Evolutionary conservation across 1,140 invertebrate genomes (phyloP).

Genomic region (Apis laboriosa): DNA sequence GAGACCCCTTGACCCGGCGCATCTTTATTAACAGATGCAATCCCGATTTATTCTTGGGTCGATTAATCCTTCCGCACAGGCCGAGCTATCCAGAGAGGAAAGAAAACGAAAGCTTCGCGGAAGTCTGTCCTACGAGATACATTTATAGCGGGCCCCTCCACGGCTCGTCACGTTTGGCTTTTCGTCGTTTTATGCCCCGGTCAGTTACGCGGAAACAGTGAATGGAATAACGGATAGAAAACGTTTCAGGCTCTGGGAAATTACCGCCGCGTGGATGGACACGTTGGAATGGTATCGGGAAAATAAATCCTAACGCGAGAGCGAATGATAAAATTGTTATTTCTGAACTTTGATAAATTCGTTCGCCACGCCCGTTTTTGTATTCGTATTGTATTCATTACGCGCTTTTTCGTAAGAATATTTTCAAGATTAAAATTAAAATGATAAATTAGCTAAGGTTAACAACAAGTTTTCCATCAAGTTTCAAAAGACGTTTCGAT

Average conservation of each 20-base stretch:
- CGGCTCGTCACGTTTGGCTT: constrained; percentile 1
- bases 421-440: neutral
- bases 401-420: no score
- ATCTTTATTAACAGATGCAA: constrained; percentile 41
- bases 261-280: neutral
- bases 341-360: neutral
- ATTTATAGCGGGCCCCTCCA: constrained; percentile 39
- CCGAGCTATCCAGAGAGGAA: constrained; percentile 14
- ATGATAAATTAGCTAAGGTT: no score
- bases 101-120: constrained; percentile 47
- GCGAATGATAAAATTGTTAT: neutral
- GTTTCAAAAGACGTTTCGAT: no score
- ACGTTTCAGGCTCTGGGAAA: neutral
- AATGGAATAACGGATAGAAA: constrained; percentile 40
- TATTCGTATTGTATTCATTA: no score
- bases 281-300: neutral
- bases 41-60: constrained; percentile 47
- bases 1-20: constrained; percentile 34
- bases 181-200: constrained; percentile 44
- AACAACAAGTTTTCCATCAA: no score
- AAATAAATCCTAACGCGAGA: neutral
- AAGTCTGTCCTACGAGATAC: constrained; percentile 36
- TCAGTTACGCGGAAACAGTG: constrained; percentile 45
- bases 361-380: no score
- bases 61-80: constrained; percentile 47